Base-by-base conservation (phyloP, 2,888 invertebrate genomes). In the Gonocerus acuteangulatus region DNA sequence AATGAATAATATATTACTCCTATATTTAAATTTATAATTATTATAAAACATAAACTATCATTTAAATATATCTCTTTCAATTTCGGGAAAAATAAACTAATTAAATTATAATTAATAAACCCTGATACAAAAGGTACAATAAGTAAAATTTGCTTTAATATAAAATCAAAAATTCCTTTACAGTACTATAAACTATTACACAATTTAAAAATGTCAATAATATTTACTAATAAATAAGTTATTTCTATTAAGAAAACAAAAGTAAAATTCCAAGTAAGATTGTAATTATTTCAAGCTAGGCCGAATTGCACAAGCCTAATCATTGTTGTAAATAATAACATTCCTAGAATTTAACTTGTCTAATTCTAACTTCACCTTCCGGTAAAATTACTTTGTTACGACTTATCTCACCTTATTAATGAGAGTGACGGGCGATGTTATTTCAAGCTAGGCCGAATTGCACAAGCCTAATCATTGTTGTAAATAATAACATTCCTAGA, bases 101-200 rank as follows among this genome's bases (percentile, higher is more conserved):
- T 48, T 48, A 18, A 16, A 18, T 16, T 7, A 32, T 32, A 9
- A 7, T 48, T 48, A 48, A 48, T 48, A 48, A 48, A 48, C 48
- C 48, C 48, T 48, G 48, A 48, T 48, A 19, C 48, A 48, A 48
- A 48, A 48, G 48, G 48, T 48, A 48, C 6, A 18, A 4, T 15
- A 9, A 19, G 4, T 15, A n/a, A n/a, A n/a, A n/a, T n/a, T n/a
- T n/a, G n/a, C n/a, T n/a, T n/a, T n/a, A n/a, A n/a, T n/a, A n/a
- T 32, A 32, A 27, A 27, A 9, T 27, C 4, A 6, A 51, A 15
- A 15, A 32, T 15, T 6, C 51, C 51, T 51, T 51, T 16, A 51
- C 51, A 51, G 51, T 51, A 51, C 16, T 27, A 51, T 51, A 27
- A 51, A 27, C 51, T 51, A 51, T 51, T 4, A 51, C 9, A 9